Base-by-base conservation (phyloP, 2,797 vertebrate species). In the Xiphorhynchus erythropygius region DNA sequence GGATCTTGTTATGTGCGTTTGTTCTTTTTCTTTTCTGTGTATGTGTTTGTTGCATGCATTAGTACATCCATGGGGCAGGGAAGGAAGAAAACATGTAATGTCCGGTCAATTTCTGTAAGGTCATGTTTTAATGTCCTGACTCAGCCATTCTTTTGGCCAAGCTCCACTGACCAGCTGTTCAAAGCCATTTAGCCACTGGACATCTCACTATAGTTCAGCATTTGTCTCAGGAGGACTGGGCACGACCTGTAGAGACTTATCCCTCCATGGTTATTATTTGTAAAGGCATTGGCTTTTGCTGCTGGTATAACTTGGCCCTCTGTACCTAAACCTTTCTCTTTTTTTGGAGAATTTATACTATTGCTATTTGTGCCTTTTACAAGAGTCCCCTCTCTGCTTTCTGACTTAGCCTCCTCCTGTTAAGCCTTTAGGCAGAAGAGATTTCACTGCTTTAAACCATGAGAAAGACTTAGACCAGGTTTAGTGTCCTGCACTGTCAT, bases 1-100 rank as follows among this genome's bases (percentile, higher is more conserved):
- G 30, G 22, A 37, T 50, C 44, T 59, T 70, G 24, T 17, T 30
- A 8, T 25, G 11, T 37, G 0, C 0, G 6, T 57, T 64, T 41
- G 10, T 28, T 53, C 13, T 53, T 42, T 35, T 5, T 5, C 37
- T 50, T 44, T 15, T 17, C 10, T 53, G 5, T 55, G 41, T 9
- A 4, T 39, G 14, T 17, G 4, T 82, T 91, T 57, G 50, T 11
- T 75, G 49, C 42, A 5, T 49, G 33, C 7, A 9, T 24, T 14
- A 3, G 27, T n/a, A 27, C 55, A 53, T 30, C 47, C 47, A 3
- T 62, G 30, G 47, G 19, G 18, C 47, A 70, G 74, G 24, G 52
- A 49, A 67, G 56, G 25, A 80, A 16, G n/a, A 50, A 82, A 88
- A 85, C 8, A 46, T 18, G 37, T 16, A 41, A 13, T 24, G 49